Percentiles rank a stretch among this genome's conserved stretches.
Conservation (phyloP, 2,888 invertebrate genomes). For the Syrista parreyssii region DNA sequence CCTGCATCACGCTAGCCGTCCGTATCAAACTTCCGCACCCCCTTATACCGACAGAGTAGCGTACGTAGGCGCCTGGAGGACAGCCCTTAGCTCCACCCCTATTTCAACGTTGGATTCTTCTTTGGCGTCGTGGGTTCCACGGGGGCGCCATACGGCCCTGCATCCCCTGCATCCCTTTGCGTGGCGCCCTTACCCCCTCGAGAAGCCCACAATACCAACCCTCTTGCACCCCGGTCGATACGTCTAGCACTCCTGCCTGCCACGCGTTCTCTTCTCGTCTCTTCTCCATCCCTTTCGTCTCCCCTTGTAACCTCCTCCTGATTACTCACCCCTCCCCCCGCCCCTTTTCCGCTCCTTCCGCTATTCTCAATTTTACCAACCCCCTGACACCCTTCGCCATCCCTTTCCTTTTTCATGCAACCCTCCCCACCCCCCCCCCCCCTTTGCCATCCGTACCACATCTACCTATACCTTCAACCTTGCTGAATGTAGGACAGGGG, state of each 20-base stretch:
- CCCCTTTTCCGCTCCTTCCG: background rate
- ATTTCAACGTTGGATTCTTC: constrained; percentile 23
- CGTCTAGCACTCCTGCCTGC: constrained; percentile 49
- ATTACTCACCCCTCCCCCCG: constrained; percentile 10
- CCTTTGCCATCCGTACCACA: background rate
- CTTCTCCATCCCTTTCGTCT: constrained; percentile 24
- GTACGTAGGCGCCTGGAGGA: constrained; percentile 45
- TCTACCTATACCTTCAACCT: background rate
- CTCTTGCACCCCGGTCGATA: constrained; percentile 54
- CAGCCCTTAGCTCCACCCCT: constrained; percentile 24
- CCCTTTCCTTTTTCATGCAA: constrained; percentile 14
- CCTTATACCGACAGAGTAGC: constrained; percentile 28
- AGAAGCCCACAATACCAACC: constrained; percentile 33
- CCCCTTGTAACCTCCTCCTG: constrained; percentile 31
- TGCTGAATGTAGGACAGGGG: constrained; percentile 27
- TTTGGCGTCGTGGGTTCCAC: constrained; percentile 16
- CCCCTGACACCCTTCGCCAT: constrained; percentile 6
- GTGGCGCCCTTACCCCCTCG: constrained; percentile 17
- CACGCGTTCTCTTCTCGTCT: constrained; percentile 3
- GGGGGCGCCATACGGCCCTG: constrained; percentile 11
- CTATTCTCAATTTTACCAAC: constrained; percentile 4
- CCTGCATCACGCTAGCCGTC: constrained; percentile 35
- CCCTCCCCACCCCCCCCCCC: constrained; percentile 9
- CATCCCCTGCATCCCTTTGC: constrained; percentile 19
- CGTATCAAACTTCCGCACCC: constrained; percentile 53